A percentile compares a stretch with the other conserved stretches of the same genome.
Evolutionary conservation across 2,797 vertebrate genomes (phyloP).

Genomic region (Eupleurogrammus muticus): DNA sequence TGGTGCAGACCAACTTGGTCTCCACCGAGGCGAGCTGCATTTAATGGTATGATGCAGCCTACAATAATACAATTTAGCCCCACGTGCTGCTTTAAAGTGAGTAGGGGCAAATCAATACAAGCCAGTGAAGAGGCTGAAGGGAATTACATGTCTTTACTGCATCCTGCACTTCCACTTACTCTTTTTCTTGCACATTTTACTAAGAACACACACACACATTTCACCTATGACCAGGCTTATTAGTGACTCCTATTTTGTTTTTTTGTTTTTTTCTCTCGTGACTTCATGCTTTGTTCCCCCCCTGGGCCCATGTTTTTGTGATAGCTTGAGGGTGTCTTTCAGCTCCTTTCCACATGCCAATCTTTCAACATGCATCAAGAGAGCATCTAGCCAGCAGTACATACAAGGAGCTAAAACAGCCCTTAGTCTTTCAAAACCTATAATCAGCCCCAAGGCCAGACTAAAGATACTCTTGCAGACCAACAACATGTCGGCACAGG

Average conservation of each 20-base stretch:
- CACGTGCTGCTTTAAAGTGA: constrained; percentile 60
- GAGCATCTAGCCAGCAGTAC: constrained; percentile 30
- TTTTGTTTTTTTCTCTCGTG: constrained; percentile 50
- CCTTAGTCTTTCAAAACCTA: constrained; percentile 40
- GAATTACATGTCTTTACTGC: constrained; percentile 30
- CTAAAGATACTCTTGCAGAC: constrained; percentile 61
- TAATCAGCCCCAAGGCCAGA: constrained; percentile 63
- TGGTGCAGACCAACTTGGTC: constrained; percentile 40
- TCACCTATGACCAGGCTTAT: constrained; percentile 46
- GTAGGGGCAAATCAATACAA: constrained; percentile 57
- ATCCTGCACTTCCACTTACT: constrained; percentile 12
- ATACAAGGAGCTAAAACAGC: constrained; percentile 27
- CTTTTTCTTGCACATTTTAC: constrained; percentile 19
- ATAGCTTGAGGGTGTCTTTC: constrained; percentile 50
- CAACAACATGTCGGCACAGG: constrained; percentile 37
- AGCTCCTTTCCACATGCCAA: constrained; percentile 41
- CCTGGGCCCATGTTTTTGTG: constrained; percentile 47
- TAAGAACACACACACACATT: constrained; percentile 3
- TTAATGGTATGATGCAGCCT: constrained; percentile 60
- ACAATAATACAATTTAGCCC: constrained; percentile 70
- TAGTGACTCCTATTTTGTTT: constrained; percentile 63
- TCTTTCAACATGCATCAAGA: constrained; percentile 55
- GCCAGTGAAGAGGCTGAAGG: constrained; percentile 32
- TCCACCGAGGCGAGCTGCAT: constrained; percentile 55
- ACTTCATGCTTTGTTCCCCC: constrained; percentile 64